Evolutionary conservation across 2,113 vertebrate species (phyloP), one percentile per base, ranked within the genome.

Genomic region (Larimichthys crocea): DNA sequence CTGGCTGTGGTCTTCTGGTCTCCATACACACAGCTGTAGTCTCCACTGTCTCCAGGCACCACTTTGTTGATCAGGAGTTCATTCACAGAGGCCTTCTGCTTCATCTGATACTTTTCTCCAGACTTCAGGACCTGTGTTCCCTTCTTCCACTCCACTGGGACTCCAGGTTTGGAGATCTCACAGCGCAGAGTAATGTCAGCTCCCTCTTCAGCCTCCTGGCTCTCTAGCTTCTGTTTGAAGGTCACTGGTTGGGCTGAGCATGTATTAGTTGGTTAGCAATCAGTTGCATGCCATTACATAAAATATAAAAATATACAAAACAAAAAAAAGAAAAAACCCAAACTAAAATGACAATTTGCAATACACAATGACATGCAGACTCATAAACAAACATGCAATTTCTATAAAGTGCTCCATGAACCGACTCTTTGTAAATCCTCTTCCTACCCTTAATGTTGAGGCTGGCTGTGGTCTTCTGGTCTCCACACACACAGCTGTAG

Each of bases 141-240:
- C 3, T 91, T 96, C 86, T 87, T 95, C 97, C 97, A 99, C 74
- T 95, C 94, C 64, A 98, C 96, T 0, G 96, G 90, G 0, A 92
- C 83, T 0, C 87, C 95, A 50, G 96, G 80, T 14, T 96, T 96
- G 3, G 96, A 97, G 60, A 97, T 92, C 85, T 95, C 88, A 50
- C 97, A 98, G 15, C 22, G 81, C 50, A 98, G 86, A 0, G 85
- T 94, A 66, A 96, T 67, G 26, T 78, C 86, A 19, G 84, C 91
- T 17, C 95, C 96, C 75, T 96, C 96, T 63, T 94, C 93, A 8
- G 80, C 87, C 55, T 96, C 95, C 82, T 93, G 91, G 0, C 89
- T 94, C 53, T 90, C 80, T n/a, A 97, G 91, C 75, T 94, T 93
- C 74, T 82, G 83, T 52, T 6, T 86, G 83, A 93, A 93, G 46